A percentile compares a stretch with the other conserved stretches of the same genome.
phyloP scores from a whole-genome alignment of 2,888 invertebrate genomes.

The Alloscopus bannaensis region DNA sequence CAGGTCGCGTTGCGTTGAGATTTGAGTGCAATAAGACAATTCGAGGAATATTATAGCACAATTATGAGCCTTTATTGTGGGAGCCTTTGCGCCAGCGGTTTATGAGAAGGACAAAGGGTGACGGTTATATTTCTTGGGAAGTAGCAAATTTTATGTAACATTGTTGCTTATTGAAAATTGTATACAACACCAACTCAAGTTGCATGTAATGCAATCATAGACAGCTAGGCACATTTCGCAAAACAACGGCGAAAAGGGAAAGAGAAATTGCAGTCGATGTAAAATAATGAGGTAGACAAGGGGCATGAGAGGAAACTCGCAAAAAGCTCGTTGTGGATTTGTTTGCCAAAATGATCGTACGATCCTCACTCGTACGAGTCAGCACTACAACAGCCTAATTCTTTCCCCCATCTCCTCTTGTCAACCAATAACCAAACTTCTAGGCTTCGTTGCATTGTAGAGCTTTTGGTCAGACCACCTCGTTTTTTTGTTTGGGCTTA shows the following conservation, averaged over 20 bases:
- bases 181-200: neutral
- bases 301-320: too few relatives aligned
- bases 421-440: constrained; percentile 31
- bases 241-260: constrained; percentile 2
- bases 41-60: too few relatives aligned
- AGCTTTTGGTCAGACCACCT: constrained; percentile 33
- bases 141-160: neutral
- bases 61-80: neutral
- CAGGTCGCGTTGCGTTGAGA: too few relatives aligned
- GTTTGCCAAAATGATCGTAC: constrained; percentile 59
- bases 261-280: constrained; percentile 31
- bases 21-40: too few relatives aligned
- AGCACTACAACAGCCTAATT: neutral
- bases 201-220: constrained; percentile 6
- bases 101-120: neutral
- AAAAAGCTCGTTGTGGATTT: constrained; percentile 41
- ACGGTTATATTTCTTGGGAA: too few relatives aligned
- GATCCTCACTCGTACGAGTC: constrained; percentile 49
- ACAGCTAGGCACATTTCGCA: neutral
- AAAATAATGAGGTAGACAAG: neutral
- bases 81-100: neutral
- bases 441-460: neutral
- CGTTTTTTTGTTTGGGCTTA: constrained; percentile 5
- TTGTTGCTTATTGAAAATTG: neutral
- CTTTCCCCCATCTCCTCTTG: constrained; percentile 8